Conservation (phyloP, 35 echinoderm and acorn worm genomes). For the Holothuria glaberrima region DNA sequence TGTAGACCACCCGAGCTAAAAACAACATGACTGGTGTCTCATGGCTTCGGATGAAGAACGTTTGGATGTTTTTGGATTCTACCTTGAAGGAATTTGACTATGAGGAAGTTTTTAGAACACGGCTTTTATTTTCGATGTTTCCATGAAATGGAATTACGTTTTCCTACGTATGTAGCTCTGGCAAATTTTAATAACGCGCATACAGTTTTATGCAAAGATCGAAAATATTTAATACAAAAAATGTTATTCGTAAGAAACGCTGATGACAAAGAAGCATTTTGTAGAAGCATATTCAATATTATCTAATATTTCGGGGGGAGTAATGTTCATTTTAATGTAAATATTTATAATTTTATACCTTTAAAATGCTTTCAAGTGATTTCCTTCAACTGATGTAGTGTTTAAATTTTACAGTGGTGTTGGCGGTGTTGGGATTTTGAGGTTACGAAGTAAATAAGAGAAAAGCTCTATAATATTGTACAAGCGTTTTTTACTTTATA, state of each 20-base stretch:
- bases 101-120: background rate
- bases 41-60: conserved; percentile 45
- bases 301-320: background rate
- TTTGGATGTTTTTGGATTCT: conserved; percentile 32
- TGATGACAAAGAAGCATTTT: too few relatives aligned
- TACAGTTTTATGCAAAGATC: background rate
- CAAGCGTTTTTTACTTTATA: too few relatives aligned
- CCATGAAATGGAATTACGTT: background rate
- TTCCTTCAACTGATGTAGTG: too few relatives aligned
- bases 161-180: background rate
- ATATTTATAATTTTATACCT: too few relatives aligned
- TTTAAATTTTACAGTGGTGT: too few relatives aligned
- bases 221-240: background rate
- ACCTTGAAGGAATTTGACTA: background rate
- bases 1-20: conserved; percentile 49
- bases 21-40: conserved; percentile 36
- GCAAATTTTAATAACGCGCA: background rate
- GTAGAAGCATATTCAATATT: background rate
- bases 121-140: background rate
- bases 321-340: too few relatives aligned
- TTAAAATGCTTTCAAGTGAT: too few relatives aligned
- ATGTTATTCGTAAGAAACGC: background rate
- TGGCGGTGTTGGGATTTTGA: too few relatives aligned
- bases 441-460: too few relatives aligned
- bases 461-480: too few relatives aligned